Conservation (phyloP, 2,113 vertebrate species). For the Anser brachyrhynchus region DNA sequence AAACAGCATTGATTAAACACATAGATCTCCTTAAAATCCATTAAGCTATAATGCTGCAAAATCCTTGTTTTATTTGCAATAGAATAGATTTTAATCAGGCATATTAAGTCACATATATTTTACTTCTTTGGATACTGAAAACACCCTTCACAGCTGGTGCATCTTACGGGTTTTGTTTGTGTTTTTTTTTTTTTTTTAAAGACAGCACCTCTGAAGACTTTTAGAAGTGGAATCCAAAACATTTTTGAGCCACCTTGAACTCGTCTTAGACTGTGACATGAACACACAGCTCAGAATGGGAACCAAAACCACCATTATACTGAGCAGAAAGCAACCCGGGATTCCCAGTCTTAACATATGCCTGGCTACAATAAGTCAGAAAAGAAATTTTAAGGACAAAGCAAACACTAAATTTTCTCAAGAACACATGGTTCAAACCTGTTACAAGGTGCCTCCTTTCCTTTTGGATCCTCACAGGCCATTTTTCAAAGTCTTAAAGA, state of each 20-base stretch:
- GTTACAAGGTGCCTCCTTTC: background rate
- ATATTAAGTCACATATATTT: constrained; percentile 23
- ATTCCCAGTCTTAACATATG: background rate
- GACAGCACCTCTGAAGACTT: background rate
- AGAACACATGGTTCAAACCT: background rate
- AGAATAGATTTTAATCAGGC: constrained; percentile 15
- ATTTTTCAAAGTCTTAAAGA: background rate
- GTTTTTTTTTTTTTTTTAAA: background rate
- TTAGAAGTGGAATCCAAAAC: background rate
- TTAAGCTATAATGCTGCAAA: constrained; percentile 14
- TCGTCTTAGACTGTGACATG: background rate
- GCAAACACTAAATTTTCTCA: background rate
- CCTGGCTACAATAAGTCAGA: background rate
- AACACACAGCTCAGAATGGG: background rate
- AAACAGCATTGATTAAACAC: constrained; percentile 35
- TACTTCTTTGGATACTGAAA: constrained; percentile 1
- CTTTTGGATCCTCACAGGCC: background rate
- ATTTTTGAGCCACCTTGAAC: background rate
- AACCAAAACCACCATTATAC: background rate
- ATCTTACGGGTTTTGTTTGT: background rate
- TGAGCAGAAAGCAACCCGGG: background rate
- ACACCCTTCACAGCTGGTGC: background rate
- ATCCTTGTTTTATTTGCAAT: constrained; percentile 15
- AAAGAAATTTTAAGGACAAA: background rate
- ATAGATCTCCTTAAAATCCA: constrained; percentile 8